Conservation (phyloP, 2,888 invertebrate genomes). For the Escarpia spicata region DNA sequence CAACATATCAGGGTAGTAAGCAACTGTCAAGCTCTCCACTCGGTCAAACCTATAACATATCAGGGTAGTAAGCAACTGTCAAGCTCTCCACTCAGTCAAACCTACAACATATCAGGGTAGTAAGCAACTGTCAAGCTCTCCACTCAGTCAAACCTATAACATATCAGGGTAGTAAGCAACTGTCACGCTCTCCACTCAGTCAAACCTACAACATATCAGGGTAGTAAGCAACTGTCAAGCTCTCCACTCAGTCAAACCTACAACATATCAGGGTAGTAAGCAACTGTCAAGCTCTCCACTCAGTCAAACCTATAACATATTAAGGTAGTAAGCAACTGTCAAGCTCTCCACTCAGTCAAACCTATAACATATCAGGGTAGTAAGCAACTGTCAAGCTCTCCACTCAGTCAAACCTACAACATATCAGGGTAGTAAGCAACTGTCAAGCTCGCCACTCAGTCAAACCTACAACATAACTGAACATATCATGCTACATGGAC, state of each 20-base stretch:
- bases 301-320: constrained; percentile 64
- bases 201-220: constrained; percentile 63
- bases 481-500: too few species aligned
- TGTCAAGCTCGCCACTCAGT: constrained; percentile 69
- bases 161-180: constrained; percentile 42
- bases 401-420: constrained; percentile 67
- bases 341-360: constrained; percentile 69
- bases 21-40: constrained; percentile 69
- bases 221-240: constrained; percentile 64
- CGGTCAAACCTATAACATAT: constrained; percentile 65
- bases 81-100: constrained; percentile 69
- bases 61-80: constrained; percentile 56
- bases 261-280: constrained; percentile 33
- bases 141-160: constrained; percentile 66
- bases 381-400: constrained; percentile 68
- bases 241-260: constrained; percentile 69
- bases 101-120: constrained; percentile 51
- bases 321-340: constrained; percentile 56
- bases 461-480: constrained; percentile 66
- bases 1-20: constrained; percentile 33
- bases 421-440: constrained; percentile 43
- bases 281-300: constrained; percentile 69
- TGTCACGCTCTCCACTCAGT: constrained; percentile 69
- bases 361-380: constrained; percentile 50
- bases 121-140: constrained; percentile 68